Evolutionary conservation across 2,888 invertebrate species (phyloP), one percentile per base, ranked within the genome.

Genomic region (Helleia helle): DNA sequence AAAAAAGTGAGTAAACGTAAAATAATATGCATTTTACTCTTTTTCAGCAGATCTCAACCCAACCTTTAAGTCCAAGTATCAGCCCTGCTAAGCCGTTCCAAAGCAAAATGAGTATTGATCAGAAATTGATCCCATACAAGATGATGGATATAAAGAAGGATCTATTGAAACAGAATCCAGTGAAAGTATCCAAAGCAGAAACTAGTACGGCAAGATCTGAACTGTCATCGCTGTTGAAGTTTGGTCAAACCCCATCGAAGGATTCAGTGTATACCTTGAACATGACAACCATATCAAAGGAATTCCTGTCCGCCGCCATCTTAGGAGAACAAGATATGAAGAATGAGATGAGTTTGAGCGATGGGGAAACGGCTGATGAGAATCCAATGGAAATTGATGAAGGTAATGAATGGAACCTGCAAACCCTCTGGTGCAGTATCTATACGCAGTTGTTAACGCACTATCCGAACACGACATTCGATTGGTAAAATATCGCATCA

Each of bases 311-410:
- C 2, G 8, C 5, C 2, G 22, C 22, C 4, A 22, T 22, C 7
- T 41, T 44, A 7, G 40, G 39, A 8, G 11, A 43, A 13, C 12
- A 29, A 14, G 50, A 50, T 15, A 43, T 45, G 1, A 60, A 50
- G 11, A 38, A 38, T 3, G 42, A 47, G 4, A 36, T 28, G 2
- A 4, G 52, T 0, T 69, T 77, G 68, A 70, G 73, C 27, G 70
- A 69, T 46, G 73, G 75, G 57, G 71, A 73, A n/a, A n/a, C n/a
- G 2, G 42, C 40, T 18, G 45, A 49, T 13, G 53, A 50, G 8
- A 43, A 43, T 12, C 42, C 48, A 4, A 52, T 52, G 48, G 51
- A 53, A 22, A 51, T 51, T 26, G 51, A 51, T 42, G 50, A 50
- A 50, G 52, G 52, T 54, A 36, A 17, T n/a, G n/a, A 17, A 25